These are phyloP conservation scores for Notiomystis cincta DNA, from an alignment of 2,113 vertebrate genomes.

Conservation along the genomic window DNA sequence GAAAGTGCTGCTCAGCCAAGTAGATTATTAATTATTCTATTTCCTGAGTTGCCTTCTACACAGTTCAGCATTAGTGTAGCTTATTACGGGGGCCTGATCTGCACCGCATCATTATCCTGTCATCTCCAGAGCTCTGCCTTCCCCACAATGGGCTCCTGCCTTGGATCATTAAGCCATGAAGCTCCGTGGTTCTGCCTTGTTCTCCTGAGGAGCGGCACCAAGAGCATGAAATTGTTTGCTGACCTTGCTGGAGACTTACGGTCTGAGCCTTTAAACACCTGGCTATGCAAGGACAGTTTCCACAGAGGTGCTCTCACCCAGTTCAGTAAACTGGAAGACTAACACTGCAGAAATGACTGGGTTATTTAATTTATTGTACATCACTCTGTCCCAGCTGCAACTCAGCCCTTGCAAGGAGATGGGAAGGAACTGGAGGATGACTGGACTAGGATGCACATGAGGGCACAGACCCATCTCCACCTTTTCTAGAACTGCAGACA, in stretches of 20 bases:
- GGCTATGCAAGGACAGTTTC: conserved; percentile 1
- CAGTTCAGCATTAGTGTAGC: not conserved
- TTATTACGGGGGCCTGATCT: not conserved
- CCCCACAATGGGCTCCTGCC: not conserved
- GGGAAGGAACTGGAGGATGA: not conserved
- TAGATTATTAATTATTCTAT: not conserved
- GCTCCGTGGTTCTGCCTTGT: not conserved
- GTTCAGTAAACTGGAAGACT: conserved; percentile 28
- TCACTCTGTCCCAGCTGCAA: not conserved
- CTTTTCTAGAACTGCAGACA: not conserved
- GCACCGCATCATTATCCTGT: fast-evolving
- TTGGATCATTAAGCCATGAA: not conserved
- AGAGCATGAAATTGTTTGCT: not conserved
- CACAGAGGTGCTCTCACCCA: not conserved
- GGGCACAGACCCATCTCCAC: not conserved
- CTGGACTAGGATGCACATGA: not conserved
- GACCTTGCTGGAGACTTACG: not conserved
- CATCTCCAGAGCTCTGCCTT: not conserved
- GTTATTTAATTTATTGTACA: conserved; percentile 3
- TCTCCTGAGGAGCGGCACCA: not conserved
- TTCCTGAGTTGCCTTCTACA: not conserved
- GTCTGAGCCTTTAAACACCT: not conserved
- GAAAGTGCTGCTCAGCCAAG: not conserved
- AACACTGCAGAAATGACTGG: not conserved
- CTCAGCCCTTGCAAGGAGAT: not conserved